Base-by-base conservation (phyloP, 2,797 vertebrate species). In the Enteromius afrohamiltoni region DNA sequence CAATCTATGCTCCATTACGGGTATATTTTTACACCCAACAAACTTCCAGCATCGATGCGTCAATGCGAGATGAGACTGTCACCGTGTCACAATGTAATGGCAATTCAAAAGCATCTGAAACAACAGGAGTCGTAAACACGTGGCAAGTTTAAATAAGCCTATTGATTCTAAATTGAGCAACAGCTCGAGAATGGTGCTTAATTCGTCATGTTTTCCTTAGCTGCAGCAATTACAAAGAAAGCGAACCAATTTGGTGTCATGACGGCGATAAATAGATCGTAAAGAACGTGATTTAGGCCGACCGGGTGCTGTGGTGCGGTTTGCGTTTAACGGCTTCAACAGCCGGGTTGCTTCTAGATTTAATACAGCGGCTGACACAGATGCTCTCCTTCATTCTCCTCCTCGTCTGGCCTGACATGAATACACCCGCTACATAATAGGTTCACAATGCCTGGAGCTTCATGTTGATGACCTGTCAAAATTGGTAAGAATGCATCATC, bases 251-350 rank as follows among this genome's bases (percentile, higher is more conserved):
- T 90, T 86, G 73, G 86, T 89, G 85, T 89, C 17, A 69, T 86
- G 89, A 86, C 86, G 81, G 84, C 77, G 51, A 68, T 76, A 67
- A 86, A 87, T 77, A 83, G 89, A 89, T 91, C 85, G 85, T 93
- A 93, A 93, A 93, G 87, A 79, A 85, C 65, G 81, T 92, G 89
- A 93, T 93, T 92, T 91, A 93, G 89, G 53, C 80, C 21, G 29
- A 86, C 85, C 86, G 40, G 40, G 11, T 80, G 85, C 87, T 75
- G 79, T 83, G 82, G 89, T 91, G 89, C 88, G 86, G 88, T 88
- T 81, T 60, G 67, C 49, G 37, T 86, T 85, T 85, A 91, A 90
- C 86, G 71, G 88, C 86, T 85, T 88, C 84, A 80, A 82, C 78
- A 62, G 80, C 58, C 9, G 17, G n/a, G 73, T 71, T 78, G 29